Evolutionary conservation across 2,113 vertebrate genomes (phyloP).

Genomic region (Cinclus mexicanus): DNA sequence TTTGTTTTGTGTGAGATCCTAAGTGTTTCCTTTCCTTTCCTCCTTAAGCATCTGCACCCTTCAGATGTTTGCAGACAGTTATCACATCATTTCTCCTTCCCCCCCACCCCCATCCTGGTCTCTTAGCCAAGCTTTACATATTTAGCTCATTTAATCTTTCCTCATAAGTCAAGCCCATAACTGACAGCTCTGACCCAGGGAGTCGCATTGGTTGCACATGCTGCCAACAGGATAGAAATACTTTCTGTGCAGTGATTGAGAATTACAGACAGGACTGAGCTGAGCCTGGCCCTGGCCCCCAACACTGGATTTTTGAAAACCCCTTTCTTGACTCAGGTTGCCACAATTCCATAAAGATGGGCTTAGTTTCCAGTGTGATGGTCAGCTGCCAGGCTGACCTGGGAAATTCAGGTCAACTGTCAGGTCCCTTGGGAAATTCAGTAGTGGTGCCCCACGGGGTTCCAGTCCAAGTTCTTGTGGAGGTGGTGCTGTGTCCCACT

Average conservation of each 20-base stretch:
- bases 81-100: slow-evolving; percentile 50
- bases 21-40: slow-evolving; percentile 64
- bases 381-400: neutral
- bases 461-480: neutral
- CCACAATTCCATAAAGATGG: neutral
- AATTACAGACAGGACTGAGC: slow-evolving; percentile 37
- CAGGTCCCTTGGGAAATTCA: neutral
- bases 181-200: slow-evolving; percentile 68
- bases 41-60: slow-evolving; percentile 57
- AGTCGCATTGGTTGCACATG: slow-evolving; percentile 61
- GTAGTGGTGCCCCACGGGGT: neutral
- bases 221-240: slow-evolving; percentile 70
- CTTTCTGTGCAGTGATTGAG: slow-evolving; percentile 58
- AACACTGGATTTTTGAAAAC: neutral
- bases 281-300: neutral
- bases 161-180: slow-evolving; percentile 65
- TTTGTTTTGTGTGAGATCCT: slow-evolving; percentile 50
- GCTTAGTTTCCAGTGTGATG: neutral
- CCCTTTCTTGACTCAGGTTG: neutral
- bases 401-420: too few species aligned
- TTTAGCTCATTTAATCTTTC: slow-evolving; percentile 73
- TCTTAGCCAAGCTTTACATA: slow-evolving; percentile 67
- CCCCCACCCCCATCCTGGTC: slow-evolving; percentile 40
- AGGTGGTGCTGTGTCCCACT: neutral
- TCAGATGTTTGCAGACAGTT: slow-evolving; percentile 64